Conservation (phyloP, 2,888 invertebrate genomes). For the Cryptocheilus praepositus region DNA sequence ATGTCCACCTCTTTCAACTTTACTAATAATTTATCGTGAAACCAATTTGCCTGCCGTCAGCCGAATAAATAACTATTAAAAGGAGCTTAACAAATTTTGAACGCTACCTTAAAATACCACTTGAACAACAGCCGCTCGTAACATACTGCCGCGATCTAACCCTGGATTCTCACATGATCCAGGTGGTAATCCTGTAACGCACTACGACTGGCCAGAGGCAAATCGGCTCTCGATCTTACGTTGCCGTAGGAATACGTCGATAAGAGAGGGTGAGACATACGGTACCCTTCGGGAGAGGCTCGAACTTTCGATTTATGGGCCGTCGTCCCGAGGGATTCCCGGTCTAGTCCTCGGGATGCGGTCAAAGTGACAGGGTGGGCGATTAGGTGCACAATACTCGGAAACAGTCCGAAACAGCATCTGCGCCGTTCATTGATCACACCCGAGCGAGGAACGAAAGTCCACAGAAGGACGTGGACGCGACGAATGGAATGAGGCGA, state of each 20-base stretch:
- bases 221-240: constrained; percentile 64
- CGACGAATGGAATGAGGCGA: constrained; percentile 30
- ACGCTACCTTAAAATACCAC: constrained; percentile 18
- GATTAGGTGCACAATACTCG: constrained; percentile 74
- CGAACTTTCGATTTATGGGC: constrained; percentile 74
- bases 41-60: background rate
- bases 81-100: background rate
- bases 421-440: constrained; percentile 73
- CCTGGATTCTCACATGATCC: constrained; percentile 31
- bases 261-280: constrained; percentile 50
- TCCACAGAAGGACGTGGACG: constrained; percentile 42
- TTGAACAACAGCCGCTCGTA: background rate
- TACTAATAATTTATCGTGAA: background rate
- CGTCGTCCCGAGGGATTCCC: constrained; percentile 62
- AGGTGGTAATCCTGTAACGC: constrained; percentile 45
- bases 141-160: background rate
- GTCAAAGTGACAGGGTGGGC: constrained; percentile 74
- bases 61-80: constrained; percentile 23
- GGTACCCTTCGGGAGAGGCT: constrained; percentile 56
- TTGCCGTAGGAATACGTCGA: constrained; percentile 54
- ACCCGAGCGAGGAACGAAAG: constrained; percentile 41
- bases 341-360: constrained; percentile 57
- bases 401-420: constrained; percentile 69
- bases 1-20: constrained; percentile 21
- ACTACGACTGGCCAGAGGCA: constrained; percentile 54